phyloP scores from a whole-genome alignment of 2,113 vertebrate species.

The Grammomys dolichurus region DNA sequence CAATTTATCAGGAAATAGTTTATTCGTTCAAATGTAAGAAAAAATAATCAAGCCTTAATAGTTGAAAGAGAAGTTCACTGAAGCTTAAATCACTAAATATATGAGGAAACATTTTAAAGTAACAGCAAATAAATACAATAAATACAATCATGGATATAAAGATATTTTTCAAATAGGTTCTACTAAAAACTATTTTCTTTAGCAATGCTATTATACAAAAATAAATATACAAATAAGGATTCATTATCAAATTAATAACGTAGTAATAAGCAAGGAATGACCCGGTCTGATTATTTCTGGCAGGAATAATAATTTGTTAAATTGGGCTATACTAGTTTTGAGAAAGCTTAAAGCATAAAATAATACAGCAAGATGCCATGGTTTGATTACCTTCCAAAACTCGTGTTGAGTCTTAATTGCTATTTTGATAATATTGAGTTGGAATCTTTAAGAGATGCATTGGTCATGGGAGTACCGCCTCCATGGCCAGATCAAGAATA shows the following conservation, averaged over 20 bases:
- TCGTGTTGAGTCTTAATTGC: neutral
- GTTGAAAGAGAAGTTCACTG: neutral
- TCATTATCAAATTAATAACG: neutral
- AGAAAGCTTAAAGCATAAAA: neutral
- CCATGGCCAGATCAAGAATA: neutral
- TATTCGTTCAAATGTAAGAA: neutral
- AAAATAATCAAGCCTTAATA: neutral
- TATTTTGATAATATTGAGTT: neutral
- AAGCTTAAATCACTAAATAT: neutral
- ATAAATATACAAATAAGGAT: neutral
- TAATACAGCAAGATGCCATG: too few species aligned
- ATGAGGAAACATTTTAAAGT: neutral
- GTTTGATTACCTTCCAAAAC: neutral
- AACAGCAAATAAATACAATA: neutral
- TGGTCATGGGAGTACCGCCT: neutral
- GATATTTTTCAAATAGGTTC: neutral
- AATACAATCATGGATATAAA: neutral
- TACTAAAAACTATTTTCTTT: constrained; percentile 24
- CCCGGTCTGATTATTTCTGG: neutral
- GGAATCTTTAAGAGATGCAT: neutral
- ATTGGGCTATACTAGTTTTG: neutral
- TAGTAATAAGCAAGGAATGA: too few species aligned
- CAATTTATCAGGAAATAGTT: neutral
- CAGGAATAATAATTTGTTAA: neutral
- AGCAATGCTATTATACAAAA: neutral